phyloP scores from a whole-genome alignment of 2,113 vertebrate species.

The Apteryx owenii region DNA sequence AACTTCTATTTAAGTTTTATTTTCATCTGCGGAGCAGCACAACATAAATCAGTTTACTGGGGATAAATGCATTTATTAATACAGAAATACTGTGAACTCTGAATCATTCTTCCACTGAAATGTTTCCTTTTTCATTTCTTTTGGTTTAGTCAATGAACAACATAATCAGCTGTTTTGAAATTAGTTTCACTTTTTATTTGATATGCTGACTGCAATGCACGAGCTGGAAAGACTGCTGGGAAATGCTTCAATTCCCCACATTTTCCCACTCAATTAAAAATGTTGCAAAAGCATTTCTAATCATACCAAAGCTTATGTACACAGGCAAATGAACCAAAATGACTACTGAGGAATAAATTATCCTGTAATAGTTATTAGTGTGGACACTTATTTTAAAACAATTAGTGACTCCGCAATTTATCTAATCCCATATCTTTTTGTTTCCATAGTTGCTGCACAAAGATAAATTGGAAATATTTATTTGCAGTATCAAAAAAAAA shows the following conservation, averaged over 20 bases:
- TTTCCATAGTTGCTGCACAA: not conserved
- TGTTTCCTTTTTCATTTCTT: not conserved
- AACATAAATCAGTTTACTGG: not conserved
- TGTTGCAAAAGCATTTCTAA: not conserved
- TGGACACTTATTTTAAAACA: not conserved
- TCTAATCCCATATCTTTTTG: not conserved
- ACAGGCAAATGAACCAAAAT: not conserved
- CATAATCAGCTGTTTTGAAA: not conserved
- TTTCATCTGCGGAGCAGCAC: not conserved
- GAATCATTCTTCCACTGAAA: not conserved
- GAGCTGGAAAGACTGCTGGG: not conserved
- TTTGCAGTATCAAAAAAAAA: not conserved
- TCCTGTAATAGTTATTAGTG: not conserved
- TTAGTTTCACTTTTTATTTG: slow-evolving; percentile 45
- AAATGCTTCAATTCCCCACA: not conserved
- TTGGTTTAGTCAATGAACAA: not conserved
- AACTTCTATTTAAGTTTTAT: accelerated
- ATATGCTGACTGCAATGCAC: not conserved
- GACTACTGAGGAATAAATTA: not conserved
- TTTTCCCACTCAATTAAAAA: not conserved
- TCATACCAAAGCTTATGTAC: not conserved
- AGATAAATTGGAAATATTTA: not conserved
- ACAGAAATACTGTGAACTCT: not conserved
- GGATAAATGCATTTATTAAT: not conserved
- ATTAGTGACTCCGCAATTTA: not conserved